These are phyloP conservation scores for Alloscopus bannaensis DNA, from an alignment of 2,888 invertebrate species.

Conservation along the genomic window DNA sequence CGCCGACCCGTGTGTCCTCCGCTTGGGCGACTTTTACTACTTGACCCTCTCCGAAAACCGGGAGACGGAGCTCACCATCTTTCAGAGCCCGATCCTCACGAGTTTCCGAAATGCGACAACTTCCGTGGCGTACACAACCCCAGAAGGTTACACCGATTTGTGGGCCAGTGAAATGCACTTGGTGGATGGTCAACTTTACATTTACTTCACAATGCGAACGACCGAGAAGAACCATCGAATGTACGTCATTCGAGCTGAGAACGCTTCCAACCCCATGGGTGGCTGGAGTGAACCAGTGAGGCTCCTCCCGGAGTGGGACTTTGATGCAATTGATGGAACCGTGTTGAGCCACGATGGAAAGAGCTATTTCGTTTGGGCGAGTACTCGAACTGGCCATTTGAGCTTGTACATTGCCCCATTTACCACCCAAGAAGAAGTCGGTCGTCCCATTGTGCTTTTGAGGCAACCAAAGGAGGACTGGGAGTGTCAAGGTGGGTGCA, in stretches of 20 bases:
- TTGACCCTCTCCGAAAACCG: constrained; percentile 55
- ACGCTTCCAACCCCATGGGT: constrained; percentile 62
- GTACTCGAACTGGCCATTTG: background rate
- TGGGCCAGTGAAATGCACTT: constrained; percentile 68
- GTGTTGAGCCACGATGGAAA: constrained; percentile 40
- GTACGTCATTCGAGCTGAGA: constrained; percentile 63
- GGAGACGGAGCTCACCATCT: constrained; percentile 62
- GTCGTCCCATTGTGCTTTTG: constrained; percentile 27
- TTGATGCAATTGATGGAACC: constrained; percentile 62
- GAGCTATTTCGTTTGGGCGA: constrained; percentile 57
- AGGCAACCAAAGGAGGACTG: constrained; percentile 37
- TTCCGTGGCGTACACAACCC: constrained; percentile 49
- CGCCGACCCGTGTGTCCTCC: constrained; percentile 58
- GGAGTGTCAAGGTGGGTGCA: constrained; percentile 56
- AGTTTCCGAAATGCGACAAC: constrained; percentile 58
- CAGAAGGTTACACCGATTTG: constrained; percentile 50
- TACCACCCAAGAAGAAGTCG: constrained; percentile 21
- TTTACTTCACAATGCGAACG: constrained; percentile 61
- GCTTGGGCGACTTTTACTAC: constrained; percentile 52
- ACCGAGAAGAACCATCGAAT: constrained; percentile 48
- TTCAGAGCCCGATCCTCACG: constrained; percentile 62
- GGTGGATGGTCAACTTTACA: constrained; percentile 62
- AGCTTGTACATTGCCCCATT: constrained; percentile 57
- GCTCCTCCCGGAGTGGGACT: constrained; percentile 59
- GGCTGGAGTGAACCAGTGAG: constrained; percentile 47